These are phyloP conservation scores for Pristionchus arcanus DNA, from an alignment of 2,888 invertebrate species.

Conservation along the genomic window DNA sequence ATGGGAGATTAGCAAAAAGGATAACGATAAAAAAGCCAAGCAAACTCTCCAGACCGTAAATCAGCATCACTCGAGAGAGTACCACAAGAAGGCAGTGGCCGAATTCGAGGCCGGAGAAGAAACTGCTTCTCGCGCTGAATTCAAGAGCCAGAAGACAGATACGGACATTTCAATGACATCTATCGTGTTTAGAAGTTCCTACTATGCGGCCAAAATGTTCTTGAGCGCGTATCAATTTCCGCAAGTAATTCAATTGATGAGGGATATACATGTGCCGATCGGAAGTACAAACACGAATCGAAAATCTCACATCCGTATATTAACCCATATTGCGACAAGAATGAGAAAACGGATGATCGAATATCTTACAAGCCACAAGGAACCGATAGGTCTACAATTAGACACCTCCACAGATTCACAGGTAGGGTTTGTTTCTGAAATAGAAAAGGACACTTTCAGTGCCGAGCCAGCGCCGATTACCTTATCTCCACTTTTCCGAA, in stretches of 20 bases:
- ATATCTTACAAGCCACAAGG: neutral
- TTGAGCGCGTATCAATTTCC: neutral
- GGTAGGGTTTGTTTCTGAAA: neutral
- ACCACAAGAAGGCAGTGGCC: neutral
- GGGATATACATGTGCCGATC: neutral
- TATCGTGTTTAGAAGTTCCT: neutral
- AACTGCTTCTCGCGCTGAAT: neutral
- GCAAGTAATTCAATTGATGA: neutral
- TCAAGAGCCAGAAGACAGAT: neutral
- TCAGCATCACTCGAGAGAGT: neutral
- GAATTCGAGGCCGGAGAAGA: neutral
- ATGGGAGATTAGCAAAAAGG: neutral
- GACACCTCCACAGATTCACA: neutral
- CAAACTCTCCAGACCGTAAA: neutral
- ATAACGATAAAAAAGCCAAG: neutral
- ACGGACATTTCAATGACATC: neutral
- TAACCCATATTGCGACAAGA: neutral
- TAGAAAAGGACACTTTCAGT: neutral
- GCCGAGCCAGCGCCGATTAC: neutral
- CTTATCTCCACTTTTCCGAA: neutral
- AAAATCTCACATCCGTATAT: neutral
- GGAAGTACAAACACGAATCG: neutral
- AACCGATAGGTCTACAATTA: neutral
- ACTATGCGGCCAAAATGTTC: neutral
- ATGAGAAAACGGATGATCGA: constrained; percentile 10